Evolutionary conservation across 2,113 vertebrate species (phyloP).

Genomic region (Bos taurus): DNA sequence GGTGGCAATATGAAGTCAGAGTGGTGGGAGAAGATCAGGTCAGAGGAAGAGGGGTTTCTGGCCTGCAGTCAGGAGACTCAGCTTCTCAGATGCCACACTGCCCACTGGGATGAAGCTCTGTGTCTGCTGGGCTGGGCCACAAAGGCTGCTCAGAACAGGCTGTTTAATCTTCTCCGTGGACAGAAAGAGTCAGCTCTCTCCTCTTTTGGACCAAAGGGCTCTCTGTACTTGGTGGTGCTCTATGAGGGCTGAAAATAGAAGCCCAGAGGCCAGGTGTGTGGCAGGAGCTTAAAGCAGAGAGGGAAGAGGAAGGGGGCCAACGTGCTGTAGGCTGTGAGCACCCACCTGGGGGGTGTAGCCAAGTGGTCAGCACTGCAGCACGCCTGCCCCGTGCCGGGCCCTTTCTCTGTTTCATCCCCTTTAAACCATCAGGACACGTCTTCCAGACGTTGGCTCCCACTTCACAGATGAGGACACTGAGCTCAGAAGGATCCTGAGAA

Average conservation of each 20-base stretch:
- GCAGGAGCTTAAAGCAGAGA: background rate
- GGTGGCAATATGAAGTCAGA: background rate
- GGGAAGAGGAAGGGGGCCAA: background rate
- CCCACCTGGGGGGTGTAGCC: background rate
- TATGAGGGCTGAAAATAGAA: constrained; percentile 36
- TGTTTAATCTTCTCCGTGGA: background rate
- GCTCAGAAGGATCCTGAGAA: background rate
- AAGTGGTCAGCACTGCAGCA: rapidly evolving
- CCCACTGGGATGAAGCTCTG: background rate
- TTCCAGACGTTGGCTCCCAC: background rate
- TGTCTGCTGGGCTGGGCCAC: background rate
- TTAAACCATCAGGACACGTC: background rate
- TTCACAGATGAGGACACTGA: background rate
- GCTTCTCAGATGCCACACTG: background rate
- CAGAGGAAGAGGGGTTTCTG: background rate
- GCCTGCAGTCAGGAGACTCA: background rate
- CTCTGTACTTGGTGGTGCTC: background rate
- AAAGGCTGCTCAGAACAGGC: background rate
- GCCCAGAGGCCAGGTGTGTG: background rate
- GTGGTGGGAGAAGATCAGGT: background rate
- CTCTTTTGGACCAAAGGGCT: constrained; percentile 27
- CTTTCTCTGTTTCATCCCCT: background rate
- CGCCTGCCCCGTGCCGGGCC: rapidly evolving
- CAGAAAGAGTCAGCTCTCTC: background rate
- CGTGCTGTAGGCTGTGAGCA: rapidly evolving